These are phyloP conservation scores for Parauchenoglanis ngamensis DNA, from an alignment of 2,797 vertebrate genomes.

Conservation along the genomic window DNA sequence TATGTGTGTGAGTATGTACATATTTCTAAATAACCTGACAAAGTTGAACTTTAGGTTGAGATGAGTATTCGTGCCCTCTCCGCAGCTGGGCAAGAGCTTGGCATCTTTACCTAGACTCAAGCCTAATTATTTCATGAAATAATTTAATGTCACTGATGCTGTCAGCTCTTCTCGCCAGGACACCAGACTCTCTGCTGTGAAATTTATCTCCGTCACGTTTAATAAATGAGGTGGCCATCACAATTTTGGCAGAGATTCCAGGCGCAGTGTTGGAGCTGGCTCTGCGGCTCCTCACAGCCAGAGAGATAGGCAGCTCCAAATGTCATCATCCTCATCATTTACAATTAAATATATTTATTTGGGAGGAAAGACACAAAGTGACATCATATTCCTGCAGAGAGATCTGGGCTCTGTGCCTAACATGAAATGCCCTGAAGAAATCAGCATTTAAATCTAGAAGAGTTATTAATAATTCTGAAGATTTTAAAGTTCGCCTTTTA, in stretches of 20 bases:
- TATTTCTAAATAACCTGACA: constrained; percentile 8
- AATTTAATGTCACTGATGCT: constrained; percentile 77
- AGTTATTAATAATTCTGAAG: constrained; percentile 29
- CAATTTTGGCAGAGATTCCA: constrained; percentile 69
- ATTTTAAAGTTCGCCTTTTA: constrained; percentile 26
- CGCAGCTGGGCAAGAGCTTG: constrained; percentile 50
- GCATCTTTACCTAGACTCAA: constrained; percentile 69
- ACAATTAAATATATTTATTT: constrained; percentile 43
- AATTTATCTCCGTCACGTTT: constrained; percentile 89
- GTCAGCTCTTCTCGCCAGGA: constrained; percentile 79
- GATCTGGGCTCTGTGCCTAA: constrained; percentile 18
- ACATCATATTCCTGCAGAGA: constrained; percentile 21
- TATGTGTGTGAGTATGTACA: background rate
- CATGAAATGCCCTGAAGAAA: constrained; percentile 19
- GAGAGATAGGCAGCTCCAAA: constrained; percentile 32
- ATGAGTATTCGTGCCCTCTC: constrained; percentile 10
- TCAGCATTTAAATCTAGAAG: constrained; percentile 17
- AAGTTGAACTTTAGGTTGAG: constrained; percentile 25
- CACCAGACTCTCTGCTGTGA: constrained; percentile 81
- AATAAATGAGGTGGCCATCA: constrained; percentile 87
- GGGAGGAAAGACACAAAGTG: constrained; percentile 16
- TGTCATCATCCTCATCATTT: constrained; percentile 30
- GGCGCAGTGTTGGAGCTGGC: constrained; percentile 26
- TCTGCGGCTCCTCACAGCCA: constrained; percentile 23
- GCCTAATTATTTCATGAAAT: constrained; percentile 78